Evolutionary conservation across 2,888 invertebrate genomes (phyloP).

Genomic region (Chrysolina americana): DNA sequence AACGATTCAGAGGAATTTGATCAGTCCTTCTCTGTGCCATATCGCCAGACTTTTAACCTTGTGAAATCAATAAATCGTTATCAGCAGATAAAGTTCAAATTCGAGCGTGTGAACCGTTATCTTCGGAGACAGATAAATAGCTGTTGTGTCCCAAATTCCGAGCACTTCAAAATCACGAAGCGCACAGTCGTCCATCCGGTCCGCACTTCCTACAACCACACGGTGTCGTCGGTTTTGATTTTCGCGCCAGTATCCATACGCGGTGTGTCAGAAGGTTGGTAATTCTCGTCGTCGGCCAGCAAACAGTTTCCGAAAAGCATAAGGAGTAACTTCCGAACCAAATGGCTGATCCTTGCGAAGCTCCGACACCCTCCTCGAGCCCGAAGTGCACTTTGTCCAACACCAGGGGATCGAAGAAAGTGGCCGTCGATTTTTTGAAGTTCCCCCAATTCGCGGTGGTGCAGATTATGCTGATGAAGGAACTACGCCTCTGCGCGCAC

Average conservation of each 20-base stretch:
- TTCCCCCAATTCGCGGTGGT: conserved; percentile 60
- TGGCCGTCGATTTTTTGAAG: conserved; percentile 52
- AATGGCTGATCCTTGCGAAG: conserved; percentile 65
- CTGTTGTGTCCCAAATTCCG: not conserved
- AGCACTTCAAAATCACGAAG: not conserved
- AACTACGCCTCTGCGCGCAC: conserved; percentile 63
- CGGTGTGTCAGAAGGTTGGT: not conserved
- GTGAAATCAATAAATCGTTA: not conserved
- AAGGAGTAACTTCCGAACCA: conserved; percentile 40
- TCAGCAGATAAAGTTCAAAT: conserved; percentile 18
- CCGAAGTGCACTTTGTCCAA: conserved; percentile 39
- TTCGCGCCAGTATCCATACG: not conserved
- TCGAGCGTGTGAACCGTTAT: conserved; percentile 8
- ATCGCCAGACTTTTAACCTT: conserved; percentile 7
- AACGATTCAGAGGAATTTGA: not conserved
- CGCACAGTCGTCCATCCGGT: conserved; percentile 1
- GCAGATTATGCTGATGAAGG: conserved; percentile 60
- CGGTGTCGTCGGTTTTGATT: not conserved
- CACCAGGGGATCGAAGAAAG: conserved; percentile 52
- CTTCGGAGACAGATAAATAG: not conserved
- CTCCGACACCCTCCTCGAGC: conserved; percentile 50
- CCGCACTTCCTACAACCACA: not conserved
- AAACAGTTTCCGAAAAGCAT: not conserved
- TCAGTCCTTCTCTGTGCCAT: not conserved
- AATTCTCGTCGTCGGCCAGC: not conserved